Base-by-base conservation (phyloP, 1,140 invertebrate genomes). In the Hesperophylax magnus region DNA sequence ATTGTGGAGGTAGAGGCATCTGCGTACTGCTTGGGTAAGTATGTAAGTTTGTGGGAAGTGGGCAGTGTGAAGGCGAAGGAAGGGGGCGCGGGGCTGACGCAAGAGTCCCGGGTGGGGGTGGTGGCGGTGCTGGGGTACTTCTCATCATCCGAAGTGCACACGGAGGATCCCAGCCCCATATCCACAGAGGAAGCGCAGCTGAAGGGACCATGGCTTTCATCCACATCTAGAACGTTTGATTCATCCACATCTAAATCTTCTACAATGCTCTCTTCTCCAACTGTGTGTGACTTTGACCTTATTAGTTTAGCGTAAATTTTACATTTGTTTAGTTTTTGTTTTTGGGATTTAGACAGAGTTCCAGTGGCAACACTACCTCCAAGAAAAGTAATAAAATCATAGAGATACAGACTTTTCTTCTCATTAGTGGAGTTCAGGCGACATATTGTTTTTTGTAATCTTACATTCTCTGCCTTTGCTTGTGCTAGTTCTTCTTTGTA, bases 91-190 rank as follows among this genome's bases (percentile, higher is more conserved):
- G 78, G 78, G 47, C 78, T 79, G n/a, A 20, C 27, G 52, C 78
- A 79, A 3, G 47, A 67, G 15, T 78, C 67, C 27, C 65, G 71
- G 14, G 84, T 63, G n/a, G 85, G 85, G 77, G 85, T 86, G 14
- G 82, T 86, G 39, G 83, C 76, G 78, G 86, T 87, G 77, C 85
- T 85, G 7, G 86, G 82, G 78, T 85, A 86, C 82, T 88, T 88
- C 31, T 88, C 87, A 27, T 83, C 85, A 81, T 88, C 87, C 27
- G 87, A 89, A 82, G 82, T 86, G n/a, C 86, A 86, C 14, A 87
- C 84, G 20, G 88, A 86, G 15, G 87, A 89, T 39, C 87, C 87
- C 52, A 86, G 65, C 1, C 88, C 88, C 14, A 87, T 88, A 69
- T 89, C 88, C 77, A 85, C 84, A 18, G 82, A 83, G 8, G 82